phyloP scores from a whole-genome alignment of 2,113 vertebrate species.

The Maccullochella peelii region DNA sequence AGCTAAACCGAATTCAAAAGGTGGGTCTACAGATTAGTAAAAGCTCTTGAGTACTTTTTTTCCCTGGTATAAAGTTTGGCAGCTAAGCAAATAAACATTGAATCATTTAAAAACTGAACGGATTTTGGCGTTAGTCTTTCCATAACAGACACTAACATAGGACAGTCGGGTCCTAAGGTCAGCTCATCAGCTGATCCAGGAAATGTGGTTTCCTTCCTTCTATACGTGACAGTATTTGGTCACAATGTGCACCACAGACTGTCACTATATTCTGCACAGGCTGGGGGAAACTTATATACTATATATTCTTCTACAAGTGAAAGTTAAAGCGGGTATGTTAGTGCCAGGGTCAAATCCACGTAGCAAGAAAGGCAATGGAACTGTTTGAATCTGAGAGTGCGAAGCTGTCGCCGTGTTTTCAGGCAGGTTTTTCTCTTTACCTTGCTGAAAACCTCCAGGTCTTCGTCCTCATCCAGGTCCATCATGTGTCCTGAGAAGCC shows the following conservation, averaged over 20 bases:
- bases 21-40: background rate
- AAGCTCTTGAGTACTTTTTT: rapidly evolving
- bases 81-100: background rate
- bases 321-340: background rate
- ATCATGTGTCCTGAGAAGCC: constrained; percentile 79
- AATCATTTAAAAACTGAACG: background rate
- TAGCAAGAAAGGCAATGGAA: background rate
- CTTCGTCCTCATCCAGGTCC: constrained; percentile 86
- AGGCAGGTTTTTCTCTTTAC: constrained; percentile 52
- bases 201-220: background rate
- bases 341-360: constrained; percentile 43
- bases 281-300: rapidly evolving
- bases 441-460: constrained; percentile 87
- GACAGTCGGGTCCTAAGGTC: constrained; percentile 28
- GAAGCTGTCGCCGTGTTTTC: background rate
- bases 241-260: too few species aligned
- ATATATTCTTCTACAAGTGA: too few species aligned
- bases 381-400: background rate
- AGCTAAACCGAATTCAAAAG: background rate
- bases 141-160: too few species aligned
- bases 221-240: background rate
- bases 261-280: background rate
- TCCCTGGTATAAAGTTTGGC: rapidly evolving
- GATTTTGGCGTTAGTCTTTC: too few species aligned
- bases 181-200: constrained; percentile 48